phyloP scores from a whole-genome alignment of 1,140 invertebrate species.

The Lasioglossum albipes region DNA sequence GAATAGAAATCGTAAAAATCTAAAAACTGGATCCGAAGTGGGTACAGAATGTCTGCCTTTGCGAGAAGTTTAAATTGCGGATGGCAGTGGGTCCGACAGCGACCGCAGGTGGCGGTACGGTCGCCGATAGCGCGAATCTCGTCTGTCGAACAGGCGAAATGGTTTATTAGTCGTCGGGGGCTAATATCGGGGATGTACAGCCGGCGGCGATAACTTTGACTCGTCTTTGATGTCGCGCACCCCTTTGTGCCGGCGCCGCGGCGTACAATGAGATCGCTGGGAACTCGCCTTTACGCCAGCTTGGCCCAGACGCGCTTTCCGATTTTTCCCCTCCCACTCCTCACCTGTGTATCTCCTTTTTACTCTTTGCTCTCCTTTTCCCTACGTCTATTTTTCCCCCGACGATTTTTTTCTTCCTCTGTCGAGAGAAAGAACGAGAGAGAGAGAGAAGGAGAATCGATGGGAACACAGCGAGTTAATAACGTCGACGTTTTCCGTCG shows the following conservation, averaged over 20 bases:
- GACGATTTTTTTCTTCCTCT: no score
- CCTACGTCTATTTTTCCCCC: not conserved
- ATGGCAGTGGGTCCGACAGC: no score
- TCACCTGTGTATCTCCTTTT: no score
- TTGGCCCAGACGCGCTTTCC: conserved; percentile 45
- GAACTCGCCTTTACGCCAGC: conserved; percentile 66
- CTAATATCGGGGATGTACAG: conserved; percentile 66
- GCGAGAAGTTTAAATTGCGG: no score
- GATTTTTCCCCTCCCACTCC: conserved; percentile 55
- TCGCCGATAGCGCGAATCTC: conserved; percentile 3
- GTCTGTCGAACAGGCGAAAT: conserved; percentile 47
- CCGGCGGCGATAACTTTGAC: conserved; percentile 67
- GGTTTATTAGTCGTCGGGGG: conserved; percentile 53
- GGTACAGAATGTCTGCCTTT: no score
- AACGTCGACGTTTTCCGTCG: conserved; percentile 33
- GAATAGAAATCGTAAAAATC: no score
- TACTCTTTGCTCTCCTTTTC: not conserved
- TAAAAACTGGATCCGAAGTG: no score
- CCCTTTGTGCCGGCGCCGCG: conserved; percentile 59
- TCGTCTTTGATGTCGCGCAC: conserved; percentile 69
- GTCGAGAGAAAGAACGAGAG: no score
- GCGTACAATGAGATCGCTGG: conserved; percentile 70
- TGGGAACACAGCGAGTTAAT: conserved; percentile 27
- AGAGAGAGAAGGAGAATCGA: no score
- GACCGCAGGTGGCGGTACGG: no score